Base-by-base conservation (phyloP, 2,888 invertebrate genomes). In the Colletes collaris region DNA sequence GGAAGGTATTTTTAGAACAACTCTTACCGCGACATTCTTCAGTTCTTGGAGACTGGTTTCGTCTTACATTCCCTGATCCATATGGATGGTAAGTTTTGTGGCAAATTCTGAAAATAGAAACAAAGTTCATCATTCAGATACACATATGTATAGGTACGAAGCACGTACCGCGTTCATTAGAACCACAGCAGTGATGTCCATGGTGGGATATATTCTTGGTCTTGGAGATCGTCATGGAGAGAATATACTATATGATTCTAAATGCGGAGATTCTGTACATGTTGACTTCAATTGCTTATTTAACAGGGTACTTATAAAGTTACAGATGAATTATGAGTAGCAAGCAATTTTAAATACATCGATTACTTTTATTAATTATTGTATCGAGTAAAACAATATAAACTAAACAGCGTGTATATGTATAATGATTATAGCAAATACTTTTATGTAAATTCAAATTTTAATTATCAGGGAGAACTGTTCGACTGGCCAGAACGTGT, bases 231-330 rank as follows among this genome's bases (percentile, higher is more conserved):
- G 99, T 13, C 98, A 99, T 91, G 98, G 98, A 40, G 98, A 99
- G 93, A 99, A 99, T 93, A 97, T 99, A 89, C 95, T 98, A 7
- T 95, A 99, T 86, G 99, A 99, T 93, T 96, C 97, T 0, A 97
- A 96, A 0, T 97, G 96, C 88, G 99, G 99, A 0, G 98, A 99
- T 91, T 96, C 97, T 0, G 97, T 99, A 0, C 99, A 99, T 92
- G 99, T 99, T 0, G 99, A 99, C 93, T 99, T 99, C 93, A 99
- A 99, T 93, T 98, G 99, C 91, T 94, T 99, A 16, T 99, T 99
- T 93, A 99, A 99, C 93, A 97, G 94, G 96, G 98, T 92, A 93
- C 93, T 60, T 80, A 70, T 60, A 16, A n/a, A 46, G 44, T 8
- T 46, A 10, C 44, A 8, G 8, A 8, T 46, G 3, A 46, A 46